Conservation (phyloP, 2,888 invertebrate genomes). For the Ochropleura plecta region DNA sequence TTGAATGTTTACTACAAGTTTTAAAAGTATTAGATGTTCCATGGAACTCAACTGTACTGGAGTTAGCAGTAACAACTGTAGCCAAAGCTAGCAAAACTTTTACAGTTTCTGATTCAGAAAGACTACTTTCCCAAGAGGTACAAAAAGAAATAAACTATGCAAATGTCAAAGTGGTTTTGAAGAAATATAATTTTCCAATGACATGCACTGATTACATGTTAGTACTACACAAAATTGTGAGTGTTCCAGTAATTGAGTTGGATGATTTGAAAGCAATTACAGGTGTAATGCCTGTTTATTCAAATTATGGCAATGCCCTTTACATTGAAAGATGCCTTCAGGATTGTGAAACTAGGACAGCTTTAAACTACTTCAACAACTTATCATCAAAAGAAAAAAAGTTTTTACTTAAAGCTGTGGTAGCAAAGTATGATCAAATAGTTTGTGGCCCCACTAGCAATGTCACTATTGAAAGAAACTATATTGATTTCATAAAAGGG, state of each 20-base stretch:
- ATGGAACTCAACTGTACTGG: conserved; percentile 80
- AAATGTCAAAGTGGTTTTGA: conserved; percentile 85
- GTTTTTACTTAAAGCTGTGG: conserved; percentile 77
- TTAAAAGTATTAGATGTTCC: conserved; percentile 86
- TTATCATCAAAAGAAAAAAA: conserved; percentile 77
- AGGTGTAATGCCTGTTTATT: conserved; percentile 76
- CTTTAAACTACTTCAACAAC: conserved; percentile 80
- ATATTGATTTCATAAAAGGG: conserved; percentile 87
- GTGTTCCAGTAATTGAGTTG: conserved; percentile 76
- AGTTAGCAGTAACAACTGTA: conserved; percentile 80
- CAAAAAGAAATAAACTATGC: conserved; percentile 85
- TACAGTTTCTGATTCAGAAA: conserved; percentile 82
- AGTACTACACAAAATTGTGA: conserved; percentile 83
- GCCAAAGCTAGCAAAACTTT: conserved; percentile 81
- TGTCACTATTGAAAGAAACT: conserved; percentile 81
- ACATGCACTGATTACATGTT: conserved; percentile 82
- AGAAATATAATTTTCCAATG: conserved; percentile 86
- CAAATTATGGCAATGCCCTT: conserved; percentile 79
- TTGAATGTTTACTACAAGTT: conserved; percentile 85
- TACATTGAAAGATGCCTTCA: conserved; percentile 84
- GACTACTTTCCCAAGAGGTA: conserved; percentile 81
- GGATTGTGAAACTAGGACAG: conserved; percentile 81
- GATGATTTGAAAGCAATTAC: conserved; percentile 82
- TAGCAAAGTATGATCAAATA: conserved; percentile 85
- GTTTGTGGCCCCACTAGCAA: conserved; percentile 73